Base-by-base conservation (phyloP, 2,888 invertebrate species). In the Clusia tigrina region DNA sequence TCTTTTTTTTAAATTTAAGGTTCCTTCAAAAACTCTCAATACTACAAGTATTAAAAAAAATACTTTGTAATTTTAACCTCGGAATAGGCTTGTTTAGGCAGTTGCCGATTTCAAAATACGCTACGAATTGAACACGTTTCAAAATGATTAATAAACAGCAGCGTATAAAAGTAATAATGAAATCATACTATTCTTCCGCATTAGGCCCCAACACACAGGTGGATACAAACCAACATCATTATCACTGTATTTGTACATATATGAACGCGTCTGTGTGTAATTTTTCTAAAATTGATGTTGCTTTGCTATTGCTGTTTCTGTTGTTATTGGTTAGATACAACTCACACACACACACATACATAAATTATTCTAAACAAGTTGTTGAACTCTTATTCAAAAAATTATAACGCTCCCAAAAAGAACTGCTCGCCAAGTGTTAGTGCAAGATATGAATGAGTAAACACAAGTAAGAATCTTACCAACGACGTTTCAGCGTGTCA, bases 291-390 rank as follows among this genome's bases (percentile, higher is more conserved):
- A 42, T 17, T 32, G 12, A 42, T 3, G 6, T 42, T 6, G n/a
- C n/a, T 6, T 42, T 10, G 42, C 42, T 37, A 37, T 25, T 12
- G 37, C 37, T 18, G 2, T 37, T 57, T n/a, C 12, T 48, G 23
- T 54, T 18, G 32, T 37, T 37, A 20, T 37, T 37, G 32, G 20
- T 54, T 63, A 20, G 58, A 63, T 53, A 65, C 52, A 65, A n/a
- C n/a, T n/a, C n/a, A n/a, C n/a, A n/a, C n/a, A n/a, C n/a, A n/a
- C n/a, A n/a, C n/a, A n/a, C n/a, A n/a, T n/a, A n/a, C n/a, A n/a
- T 58, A 67, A 42, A 69, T 54, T 54, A 74, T 78, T 77, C 77
- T 77, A 77, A 77, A 76, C 78, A 77, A 77, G 77, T 77, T 77
- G 77, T 77, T 77, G 77, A 77, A 77, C 77, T 77, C 76, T 77